Evolutionary conservation across 2,888 invertebrate species (phyloP).

Genomic region (Papilio gigon): DNA sequence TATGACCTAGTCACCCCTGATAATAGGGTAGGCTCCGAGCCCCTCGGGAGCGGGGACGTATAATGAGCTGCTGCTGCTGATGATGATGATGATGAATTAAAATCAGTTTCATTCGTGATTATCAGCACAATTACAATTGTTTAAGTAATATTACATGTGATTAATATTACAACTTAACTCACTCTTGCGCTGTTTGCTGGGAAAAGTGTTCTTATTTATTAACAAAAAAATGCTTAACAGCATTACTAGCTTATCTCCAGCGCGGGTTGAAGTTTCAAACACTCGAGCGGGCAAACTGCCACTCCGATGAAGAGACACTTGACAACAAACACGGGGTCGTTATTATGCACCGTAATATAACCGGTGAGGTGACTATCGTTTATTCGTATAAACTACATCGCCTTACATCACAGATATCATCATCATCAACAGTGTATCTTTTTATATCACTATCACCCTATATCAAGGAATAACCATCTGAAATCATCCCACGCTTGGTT

Average conservation of each 20-base stretch:
- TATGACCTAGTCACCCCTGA: no score
- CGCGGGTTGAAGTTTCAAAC: conserved; percentile 35
- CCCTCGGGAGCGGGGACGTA: no score
- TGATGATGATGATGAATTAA: no score
- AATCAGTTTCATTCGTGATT: no score
- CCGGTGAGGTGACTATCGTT: neutral
- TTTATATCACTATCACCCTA: conserved; percentile 15
- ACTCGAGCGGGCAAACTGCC: conserved; percentile 35
- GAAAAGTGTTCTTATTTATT: neutral
- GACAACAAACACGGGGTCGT: conserved; percentile 25
- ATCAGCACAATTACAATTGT: no score
- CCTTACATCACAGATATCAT: neutral
- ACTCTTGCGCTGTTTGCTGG: no score
- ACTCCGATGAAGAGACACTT: conserved; percentile 37
- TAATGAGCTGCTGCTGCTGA: no score
- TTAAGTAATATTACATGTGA: no score
- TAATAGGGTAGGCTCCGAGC: no score
- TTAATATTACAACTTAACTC: no score
- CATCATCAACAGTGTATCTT: no score
- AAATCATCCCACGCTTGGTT: conserved; percentile 33
- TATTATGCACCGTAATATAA: conserved; percentile 2
- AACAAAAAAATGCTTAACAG: neutral
- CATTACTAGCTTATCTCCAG: conserved; percentile 27
- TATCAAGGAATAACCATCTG: conserved; percentile 15
- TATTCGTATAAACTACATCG: neutral